Evolutionary conservation across 1,140 invertebrate genomes (phyloP).

Genomic region (Tetraneura akinire): DNA sequence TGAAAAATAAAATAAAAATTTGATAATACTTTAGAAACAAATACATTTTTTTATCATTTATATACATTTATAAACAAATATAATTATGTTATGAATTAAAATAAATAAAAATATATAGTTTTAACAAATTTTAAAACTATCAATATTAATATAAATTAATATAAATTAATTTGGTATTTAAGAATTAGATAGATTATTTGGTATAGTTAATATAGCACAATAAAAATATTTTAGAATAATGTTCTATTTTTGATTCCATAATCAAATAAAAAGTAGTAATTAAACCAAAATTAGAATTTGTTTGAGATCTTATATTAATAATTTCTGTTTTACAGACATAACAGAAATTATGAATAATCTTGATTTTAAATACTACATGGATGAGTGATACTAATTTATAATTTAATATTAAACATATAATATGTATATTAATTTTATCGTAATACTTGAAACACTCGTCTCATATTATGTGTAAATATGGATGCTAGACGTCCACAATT

Average conservation of each 20-base stretch:
- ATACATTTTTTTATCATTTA: background rate
- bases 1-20: background rate
- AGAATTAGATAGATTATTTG: background rate
- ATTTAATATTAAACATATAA: no score
- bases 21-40: background rate
- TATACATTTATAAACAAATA: background rate
- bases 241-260: background rate
- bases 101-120: conserved; percentile 6
- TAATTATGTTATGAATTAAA: background rate
- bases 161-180: conserved; percentile 7
- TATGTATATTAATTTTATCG: background rate
- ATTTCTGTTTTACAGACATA: background rate
- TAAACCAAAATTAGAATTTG: background rate
- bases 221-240: background rate
- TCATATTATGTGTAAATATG: conserved; percentile 46
- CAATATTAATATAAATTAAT: no score
- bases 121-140: conserved; percentile 20
- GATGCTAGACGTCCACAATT: conserved; percentile 43
- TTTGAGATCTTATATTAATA: conserved; percentile 41
- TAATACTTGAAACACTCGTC: conserved; percentile 22
- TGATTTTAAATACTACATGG: background rate
- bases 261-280: background rate
- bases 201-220: background rate
- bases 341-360: background rate
- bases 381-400: no score